Base-by-base conservation (phyloP, 1,140 invertebrate species). In the Lerema accius region DNA sequence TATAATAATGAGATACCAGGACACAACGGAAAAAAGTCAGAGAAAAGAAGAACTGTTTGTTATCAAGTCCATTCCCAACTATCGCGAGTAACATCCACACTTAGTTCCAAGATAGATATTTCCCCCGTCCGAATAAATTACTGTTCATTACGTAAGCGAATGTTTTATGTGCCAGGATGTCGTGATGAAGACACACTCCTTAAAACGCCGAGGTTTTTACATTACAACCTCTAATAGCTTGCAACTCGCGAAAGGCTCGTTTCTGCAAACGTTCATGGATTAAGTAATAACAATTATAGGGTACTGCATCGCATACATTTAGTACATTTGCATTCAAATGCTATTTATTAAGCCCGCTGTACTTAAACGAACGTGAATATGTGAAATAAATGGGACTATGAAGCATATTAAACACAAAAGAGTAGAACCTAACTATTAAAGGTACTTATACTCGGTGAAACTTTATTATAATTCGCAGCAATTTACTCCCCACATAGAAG, bases 111-210 rank as follows among this genome's bases (percentile, higher is more conserved):
- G 76, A 83, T 75, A 82, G 77, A 85, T 83, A 76, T 75, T 80
- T 81, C 82, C 71, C 71, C 84, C 78, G 82, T 80, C 74, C 63
- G 81, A 74, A 87, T 87, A 87, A 79, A 87, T 87, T 81, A 85
- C 74, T 69, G 68, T 87, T 82, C 77, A 84, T 82, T 86, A 84
- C 71, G 77, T 79, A 76, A 80, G 71, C 68, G 76, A 83, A 82
- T 86, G 82, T 78, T 83, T 84, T 84, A 84, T 80, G 75, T 65
- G 62, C 23, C 82, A 83, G 82, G 82, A 86, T 82, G 73, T 81
- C 75, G 76, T 81, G 84, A 81, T 84, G 80, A 75, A 82, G 71
- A 67, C 59, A 80, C 71, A 76, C 71, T 71, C 69, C 77, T 77
- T 71, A 74, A 73, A 80, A 51, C 55, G 65, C 60, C 67, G 11